Evolutionary conservation across 2,888 invertebrate species (phyloP), one percentile per base, ranked within the genome.

Genomic region (Ametastegia equiseti): DNA sequence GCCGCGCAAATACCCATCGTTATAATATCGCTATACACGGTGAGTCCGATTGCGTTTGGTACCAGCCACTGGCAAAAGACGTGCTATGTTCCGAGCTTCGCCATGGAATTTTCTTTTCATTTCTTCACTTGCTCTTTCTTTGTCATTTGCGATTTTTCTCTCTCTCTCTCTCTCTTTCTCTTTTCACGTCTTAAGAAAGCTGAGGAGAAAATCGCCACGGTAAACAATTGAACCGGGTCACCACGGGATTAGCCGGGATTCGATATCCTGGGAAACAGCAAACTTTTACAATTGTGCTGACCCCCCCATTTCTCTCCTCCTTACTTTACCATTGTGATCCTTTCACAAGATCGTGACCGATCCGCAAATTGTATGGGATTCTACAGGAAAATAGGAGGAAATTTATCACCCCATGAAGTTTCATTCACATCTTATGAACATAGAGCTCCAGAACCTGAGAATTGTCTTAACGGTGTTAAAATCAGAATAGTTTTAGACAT

Each of bases 151-250:
- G 3, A 23, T 27, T 15, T 71, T n/a, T 15, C 23, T 15, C 5
- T 30, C 42, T 27, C 30, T n/a, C 5, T 67, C 19, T 39, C 27
- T 39, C 67, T 39, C 15, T 71, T 45, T 47, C 27, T 45, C 45
- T 47, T 30, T 23, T 13, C 6, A 6, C 19, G n/a, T 39, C 65
- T 27, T 65, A 33, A 30, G 60, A 60, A n/a, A 6, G 60, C 30
- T 30, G 30, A n/a, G 30, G 30, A 30, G 60, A 60, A 60, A 60
- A 30, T 69, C 69, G 54, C 75, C 54, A 36, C 33, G 75, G 50
- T 75, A 75, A 75, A 75, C 75, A 75, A 75, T 75, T 54, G 75
- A 75, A 75, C 54, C 75, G 54, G 75, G 75, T 75, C 75, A 75
- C 75, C 75, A 19, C n/a, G 54, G 75, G 75, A 75, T 75, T 75